phyloP scores from a whole-genome alignment of 2,888 invertebrate genomes.

The Xestia xanthographa region DNA sequence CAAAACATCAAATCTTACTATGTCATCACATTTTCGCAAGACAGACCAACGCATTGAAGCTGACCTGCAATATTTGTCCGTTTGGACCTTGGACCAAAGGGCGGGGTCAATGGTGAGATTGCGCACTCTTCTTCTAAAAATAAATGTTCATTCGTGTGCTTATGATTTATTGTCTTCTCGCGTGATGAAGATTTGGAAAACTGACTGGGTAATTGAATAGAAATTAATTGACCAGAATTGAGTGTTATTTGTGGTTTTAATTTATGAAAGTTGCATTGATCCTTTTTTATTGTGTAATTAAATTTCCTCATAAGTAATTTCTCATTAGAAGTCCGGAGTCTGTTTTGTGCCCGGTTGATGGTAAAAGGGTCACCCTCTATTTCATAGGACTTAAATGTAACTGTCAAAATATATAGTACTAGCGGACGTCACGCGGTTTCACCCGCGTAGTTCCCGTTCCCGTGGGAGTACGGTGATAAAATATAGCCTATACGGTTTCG shows the following conservation, averaged over 20 bases:
- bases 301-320: no score
- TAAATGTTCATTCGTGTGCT: constrained; percentile 29
- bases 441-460: no score
- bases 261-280: not conserved
- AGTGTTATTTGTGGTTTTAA: no score
- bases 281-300: no score
- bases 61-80: constrained; percentile 58
- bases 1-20: constrained; percentile 3
- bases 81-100: constrained; percentile 57
- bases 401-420: no score
- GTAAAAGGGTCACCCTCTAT: not conserved
- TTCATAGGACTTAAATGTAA: no score
- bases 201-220: not conserved
- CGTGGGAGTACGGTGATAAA: no score
- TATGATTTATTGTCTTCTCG: constrained; percentile 17
- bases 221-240: not conserved
- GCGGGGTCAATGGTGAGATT: constrained; percentile 60
- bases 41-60: constrained; percentile 5
- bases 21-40: constrained; percentile 50
- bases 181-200: constrained; percentile 13
- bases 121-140: constrained; percentile 32
- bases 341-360: not conserved
- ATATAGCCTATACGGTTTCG: no score
- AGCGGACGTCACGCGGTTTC: no score
- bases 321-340: not conserved